phyloP scores from a whole-genome alignment of 2,797 vertebrate genomes.

The Crenichthys baileyi region DNA sequence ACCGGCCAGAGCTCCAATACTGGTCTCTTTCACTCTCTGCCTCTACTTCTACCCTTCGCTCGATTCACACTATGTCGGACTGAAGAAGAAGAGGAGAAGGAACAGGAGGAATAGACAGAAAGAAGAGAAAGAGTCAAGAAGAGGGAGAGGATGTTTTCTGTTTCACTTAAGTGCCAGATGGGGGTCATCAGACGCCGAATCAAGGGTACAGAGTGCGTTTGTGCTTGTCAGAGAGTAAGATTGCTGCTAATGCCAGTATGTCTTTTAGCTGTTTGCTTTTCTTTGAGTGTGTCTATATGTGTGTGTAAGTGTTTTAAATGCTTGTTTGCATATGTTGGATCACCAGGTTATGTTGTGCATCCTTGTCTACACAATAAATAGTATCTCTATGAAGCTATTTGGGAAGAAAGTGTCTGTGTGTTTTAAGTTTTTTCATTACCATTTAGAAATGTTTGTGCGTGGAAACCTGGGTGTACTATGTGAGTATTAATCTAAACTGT shows the following conservation, averaged over 20 bases:
- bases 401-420: not conserved
- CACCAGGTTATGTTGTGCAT: not conserved
- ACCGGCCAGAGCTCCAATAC: constrained; percentile 62
- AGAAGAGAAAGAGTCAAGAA: constrained; percentile 41
- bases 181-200: constrained; percentile 90
- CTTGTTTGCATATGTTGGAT: not conserved
- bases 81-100: constrained; percentile 70
- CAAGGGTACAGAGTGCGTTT: constrained; percentile 82
- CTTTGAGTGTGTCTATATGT: not conserved
- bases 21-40: constrained; percentile 34
- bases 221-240: constrained; percentile 27
- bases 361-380: not conserved
- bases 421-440: not conserved
- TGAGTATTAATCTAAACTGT: constrained; percentile 1
- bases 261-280: constrained; percentile 17
- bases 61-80: constrained; percentile 69
- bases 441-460: not conserved
- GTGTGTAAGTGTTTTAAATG: constrained; percentile 3
- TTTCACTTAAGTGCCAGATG: constrained; percentile 93
- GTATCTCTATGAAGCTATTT: not conserved
- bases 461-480: not conserved
- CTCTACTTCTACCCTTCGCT: constrained; percentile 39
- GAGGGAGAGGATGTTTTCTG: constrained; percentile 88
- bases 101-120: constrained; percentile 6
- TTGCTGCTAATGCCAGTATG: constrained; percentile 8